A percentile compares a stretch with the other conserved stretches of the same genome.
These are phyloP conservation scores for Neelides folsomi DNA, from an alignment of 2,888 invertebrate species.

Conservation along the genomic window DNA sequence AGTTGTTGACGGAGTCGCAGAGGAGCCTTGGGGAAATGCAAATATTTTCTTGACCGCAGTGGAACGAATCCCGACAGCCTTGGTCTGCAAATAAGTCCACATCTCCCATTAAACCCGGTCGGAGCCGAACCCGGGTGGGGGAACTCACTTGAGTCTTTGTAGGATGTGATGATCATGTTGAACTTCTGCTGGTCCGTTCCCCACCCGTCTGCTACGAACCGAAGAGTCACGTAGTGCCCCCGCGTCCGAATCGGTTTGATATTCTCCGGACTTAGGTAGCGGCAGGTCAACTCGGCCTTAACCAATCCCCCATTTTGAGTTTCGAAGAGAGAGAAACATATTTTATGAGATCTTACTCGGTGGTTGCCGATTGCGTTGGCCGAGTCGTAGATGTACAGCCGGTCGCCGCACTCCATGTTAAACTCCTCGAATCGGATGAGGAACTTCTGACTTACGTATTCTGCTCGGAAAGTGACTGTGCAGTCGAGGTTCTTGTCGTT, in stretches of 20 bases:
- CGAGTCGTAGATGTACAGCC: slow-evolving; percentile 81
- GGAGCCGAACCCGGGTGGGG: too few species aligned
- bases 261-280: slow-evolving; percentile 51
- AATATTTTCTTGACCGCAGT: slow-evolving; percentile 29
- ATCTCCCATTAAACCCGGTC: too few species aligned
- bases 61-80: slow-evolving; percentile 32
- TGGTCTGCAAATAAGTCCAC: slow-evolving; percentile 17
- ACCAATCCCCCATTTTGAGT: slow-evolving; percentile 35
- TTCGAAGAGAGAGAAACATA: slow-evolving; percentile 34
- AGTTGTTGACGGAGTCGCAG: slow-evolving; percentile 86
- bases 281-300: slow-evolving; percentile 80
- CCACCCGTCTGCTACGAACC: slow-evolving; percentile 86
- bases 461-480: slow-evolving; percentile 85
- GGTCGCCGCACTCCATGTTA: slow-evolving; percentile 86
- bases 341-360: slow-evolving; percentile 48
- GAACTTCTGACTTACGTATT: slow-evolving; percentile 82
- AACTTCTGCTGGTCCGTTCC: slow-evolving; percentile 84
- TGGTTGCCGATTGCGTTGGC: slow-evolving; percentile 76
- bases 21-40: slow-evolving; percentile 82
- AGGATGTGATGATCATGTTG: slow-evolving; percentile 82
- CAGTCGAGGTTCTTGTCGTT: slow-evolving; percentile 84
- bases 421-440: slow-evolving; percentile 86
- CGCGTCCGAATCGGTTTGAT: slow-evolving; percentile 78
- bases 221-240: slow-evolving; percentile 84
- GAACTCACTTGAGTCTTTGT: slow-evolving; percentile 81